Percentiles rank a stretch among this genome's conserved stretches.
Conservation (phyloP, 2,113 vertebrate species). For the Ctenomys sociabilis region DNA sequence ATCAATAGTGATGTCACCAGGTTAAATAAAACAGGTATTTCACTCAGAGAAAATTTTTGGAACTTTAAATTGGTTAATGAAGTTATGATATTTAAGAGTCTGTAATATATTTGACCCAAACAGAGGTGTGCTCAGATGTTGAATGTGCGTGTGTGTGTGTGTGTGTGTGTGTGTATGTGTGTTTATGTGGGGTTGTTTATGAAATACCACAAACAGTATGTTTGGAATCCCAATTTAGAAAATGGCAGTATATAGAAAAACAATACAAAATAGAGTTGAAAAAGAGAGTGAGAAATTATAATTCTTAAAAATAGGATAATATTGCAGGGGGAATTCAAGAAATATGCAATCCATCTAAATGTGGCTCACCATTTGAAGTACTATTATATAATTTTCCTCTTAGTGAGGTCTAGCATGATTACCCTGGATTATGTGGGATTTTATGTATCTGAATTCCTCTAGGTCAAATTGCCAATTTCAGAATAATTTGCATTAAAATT, state of each 20-base stretch:
- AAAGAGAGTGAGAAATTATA: conserved; percentile 7
- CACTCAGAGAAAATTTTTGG: neutral
- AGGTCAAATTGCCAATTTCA: neutral
- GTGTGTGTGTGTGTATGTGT: neutral
- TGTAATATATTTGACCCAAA: neutral
- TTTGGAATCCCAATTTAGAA: neutral
- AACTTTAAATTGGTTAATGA: neutral
- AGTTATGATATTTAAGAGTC: neutral
- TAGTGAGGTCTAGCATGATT: neutral
- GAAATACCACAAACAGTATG: neutral
- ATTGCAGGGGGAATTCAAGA: neutral
- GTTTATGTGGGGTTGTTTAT: neutral
- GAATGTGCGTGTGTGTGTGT: neutral
- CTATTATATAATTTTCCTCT: neutral
- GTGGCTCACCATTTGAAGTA: neutral
- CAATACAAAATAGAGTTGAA: neutral
- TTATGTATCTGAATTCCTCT: neutral
- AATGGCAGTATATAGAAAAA: neutral
- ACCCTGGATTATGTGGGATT: neutral
- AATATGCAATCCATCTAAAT: neutral
- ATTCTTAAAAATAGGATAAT: neutral
- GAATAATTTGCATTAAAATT: neutral
- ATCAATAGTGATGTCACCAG: neutral
- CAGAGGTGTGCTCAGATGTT: neutral
- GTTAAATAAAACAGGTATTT: neutral